phyloP scores from a whole-genome alignment of 2,888 invertebrate genomes.

The Herminia tarsipennalis region DNA sequence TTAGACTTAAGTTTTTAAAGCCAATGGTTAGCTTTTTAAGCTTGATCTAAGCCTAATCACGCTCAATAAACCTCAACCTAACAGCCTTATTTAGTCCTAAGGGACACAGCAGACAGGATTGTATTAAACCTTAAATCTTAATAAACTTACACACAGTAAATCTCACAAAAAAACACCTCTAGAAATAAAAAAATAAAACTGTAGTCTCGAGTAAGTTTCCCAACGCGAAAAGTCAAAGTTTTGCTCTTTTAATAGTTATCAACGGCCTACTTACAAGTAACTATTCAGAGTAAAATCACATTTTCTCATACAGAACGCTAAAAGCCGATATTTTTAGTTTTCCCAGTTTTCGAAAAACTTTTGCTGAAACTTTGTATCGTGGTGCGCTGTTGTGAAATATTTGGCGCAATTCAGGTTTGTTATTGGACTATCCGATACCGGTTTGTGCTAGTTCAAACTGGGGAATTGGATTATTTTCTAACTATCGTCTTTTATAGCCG shows the following conservation, averaged over 20 bases:
- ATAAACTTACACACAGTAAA: too few species aligned
- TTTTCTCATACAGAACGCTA: constrained; percentile 15
- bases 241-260: constrained; percentile 23
- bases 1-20: too few species aligned
- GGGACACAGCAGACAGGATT: too few species aligned
- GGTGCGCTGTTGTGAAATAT: constrained; percentile 28
- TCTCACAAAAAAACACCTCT: too few species aligned
- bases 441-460: constrained; percentile 11
- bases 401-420: constrained; percentile 19
- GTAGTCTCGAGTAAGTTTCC: constrained; percentile 5
- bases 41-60: too few species aligned
- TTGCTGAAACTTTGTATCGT: constrained; percentile 15
- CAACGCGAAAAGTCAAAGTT: constrained; percentile 23
- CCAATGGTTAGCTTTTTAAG: too few species aligned
- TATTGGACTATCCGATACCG: constrained; percentile 21
- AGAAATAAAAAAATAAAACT: constrained; percentile 9
- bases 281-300: constrained; percentile 36
- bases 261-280: constrained; percentile 17
- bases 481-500: too few species aligned
- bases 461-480: too few species aligned
- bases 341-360: constrained; percentile 27
- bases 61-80: too few species aligned
- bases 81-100: too few species aligned
- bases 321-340: constrained; percentile 24
- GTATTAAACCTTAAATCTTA: background rate